phyloP scores from a whole-genome alignment of 2,797 vertebrate genomes.

The Falco biarmicus region DNA sequence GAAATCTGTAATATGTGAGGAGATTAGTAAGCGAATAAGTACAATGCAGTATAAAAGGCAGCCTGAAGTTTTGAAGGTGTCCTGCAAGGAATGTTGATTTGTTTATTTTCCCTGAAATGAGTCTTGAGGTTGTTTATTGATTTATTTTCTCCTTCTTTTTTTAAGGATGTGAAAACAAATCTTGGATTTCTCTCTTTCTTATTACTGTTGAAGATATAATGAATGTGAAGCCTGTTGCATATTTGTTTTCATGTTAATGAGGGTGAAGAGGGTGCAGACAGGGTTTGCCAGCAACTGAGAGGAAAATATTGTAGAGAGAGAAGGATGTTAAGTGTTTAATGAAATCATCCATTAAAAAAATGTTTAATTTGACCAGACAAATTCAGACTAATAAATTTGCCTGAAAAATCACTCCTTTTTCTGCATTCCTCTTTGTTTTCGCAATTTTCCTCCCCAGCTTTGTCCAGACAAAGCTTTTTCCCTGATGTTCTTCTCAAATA shows the following conservation, averaged over 20 bases:
- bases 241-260: background rate
- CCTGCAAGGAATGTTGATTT: background rate
- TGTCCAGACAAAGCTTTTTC: background rate
- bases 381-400: background rate
- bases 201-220: background rate
- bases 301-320: background rate
- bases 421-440: background rate
- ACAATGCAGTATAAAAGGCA: constrained; percentile 6
- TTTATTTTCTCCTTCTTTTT: background rate
- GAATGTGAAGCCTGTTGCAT: background rate
- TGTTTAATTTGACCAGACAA: background rate
- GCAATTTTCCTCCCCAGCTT: background rate
- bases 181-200: background rate
- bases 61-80: constrained; percentile 12
- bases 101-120: background rate
- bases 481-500: background rate
- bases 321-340: background rate
- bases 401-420: background rate
- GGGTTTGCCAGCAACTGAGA: background rate
- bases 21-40: constrained; percentile 17
- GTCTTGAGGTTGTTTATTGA: background rate
- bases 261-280: fast-evolving
- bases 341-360: background rate
- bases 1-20: constrained; percentile 63
- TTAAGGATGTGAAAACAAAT: background rate